Evolutionary conservation across 2,888 invertebrate species (phyloP).

Genomic region (Abrostola tripartita): DNA sequence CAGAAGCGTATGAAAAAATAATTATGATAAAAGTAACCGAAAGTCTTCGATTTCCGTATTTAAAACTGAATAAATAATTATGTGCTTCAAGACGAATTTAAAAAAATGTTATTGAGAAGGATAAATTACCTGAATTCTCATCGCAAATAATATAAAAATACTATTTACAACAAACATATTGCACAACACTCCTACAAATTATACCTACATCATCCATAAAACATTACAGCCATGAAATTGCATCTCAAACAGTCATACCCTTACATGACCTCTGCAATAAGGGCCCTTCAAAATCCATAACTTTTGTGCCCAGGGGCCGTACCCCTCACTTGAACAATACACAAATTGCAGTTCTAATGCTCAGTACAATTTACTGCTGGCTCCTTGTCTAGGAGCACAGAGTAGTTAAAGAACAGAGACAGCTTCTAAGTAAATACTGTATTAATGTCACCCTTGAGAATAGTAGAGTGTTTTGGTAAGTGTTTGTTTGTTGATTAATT

Average conservation of each 20-base stretch:
- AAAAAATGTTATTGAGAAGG: too few relatives aligned
- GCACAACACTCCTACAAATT: slow-evolving; percentile 8
- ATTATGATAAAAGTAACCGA: too few relatives aligned
- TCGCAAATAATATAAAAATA: not conserved
- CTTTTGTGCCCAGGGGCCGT: slow-evolving; percentile 66
- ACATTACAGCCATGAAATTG: slow-evolving; percentile 62
- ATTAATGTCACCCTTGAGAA: slow-evolving; percentile 38
- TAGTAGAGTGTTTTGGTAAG: slow-evolving; percentile 25
- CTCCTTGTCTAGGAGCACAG: slow-evolving; percentile 47
- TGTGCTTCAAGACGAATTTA: too few relatives aligned
- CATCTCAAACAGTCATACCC: slow-evolving; percentile 54
- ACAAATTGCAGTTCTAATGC: slow-evolving; percentile 78
- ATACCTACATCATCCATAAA: slow-evolving; percentile 39
- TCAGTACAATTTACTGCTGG: slow-evolving; percentile 60
- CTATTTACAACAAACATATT: slow-evolving; percentile 23
- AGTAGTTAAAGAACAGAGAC: slow-evolving; percentile 34
- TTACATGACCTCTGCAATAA: slow-evolving; percentile 66
- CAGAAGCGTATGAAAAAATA: too few relatives aligned
- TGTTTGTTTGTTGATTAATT: slow-evolving; percentile 36
- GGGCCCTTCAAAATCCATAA: slow-evolving; percentile 71
- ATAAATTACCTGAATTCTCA: too few relatives aligned
- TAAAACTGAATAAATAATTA: too few relatives aligned
- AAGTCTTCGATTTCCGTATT: too few relatives aligned
- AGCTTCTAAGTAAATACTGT: slow-evolving; percentile 5
- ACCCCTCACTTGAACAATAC: slow-evolving; percentile 73